Conservation (phyloP, 2,888 invertebrate genomes). For the Synergus itoensis region DNA sequence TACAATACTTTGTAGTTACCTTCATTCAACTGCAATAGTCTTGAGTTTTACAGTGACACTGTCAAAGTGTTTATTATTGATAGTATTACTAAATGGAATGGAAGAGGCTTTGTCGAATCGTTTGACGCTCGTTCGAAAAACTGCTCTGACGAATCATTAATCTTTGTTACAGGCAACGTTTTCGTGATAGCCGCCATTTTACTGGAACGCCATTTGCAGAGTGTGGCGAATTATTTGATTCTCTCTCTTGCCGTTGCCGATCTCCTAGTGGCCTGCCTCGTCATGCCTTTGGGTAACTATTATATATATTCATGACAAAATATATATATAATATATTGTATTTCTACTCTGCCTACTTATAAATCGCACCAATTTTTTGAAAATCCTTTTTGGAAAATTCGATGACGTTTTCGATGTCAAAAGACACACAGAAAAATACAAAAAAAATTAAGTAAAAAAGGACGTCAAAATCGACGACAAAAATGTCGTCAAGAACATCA, state of each 20-base stretch:
- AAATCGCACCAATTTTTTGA: neutral
- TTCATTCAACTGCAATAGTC: neutral
- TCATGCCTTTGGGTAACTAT: conserved; percentile 83
- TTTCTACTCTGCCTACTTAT: neutral
- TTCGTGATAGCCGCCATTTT: conserved; percentile 96
- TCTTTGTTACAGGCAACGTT: conserved; percentile 86
- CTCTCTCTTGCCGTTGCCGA: conserved; percentile 95
- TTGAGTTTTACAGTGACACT: neutral
- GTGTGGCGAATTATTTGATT: conserved; percentile 94
- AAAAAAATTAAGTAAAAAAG: no score
- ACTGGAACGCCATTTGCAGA: conserved; percentile 91
- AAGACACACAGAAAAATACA: no score
- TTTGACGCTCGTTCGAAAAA: conserved; percentile 17
- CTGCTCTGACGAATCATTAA: conserved; percentile 45
- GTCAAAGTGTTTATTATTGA: conserved; percentile 15
- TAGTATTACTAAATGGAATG: conserved; percentile 2
- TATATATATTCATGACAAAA: conserved; percentile 5
- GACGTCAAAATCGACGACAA: no score
- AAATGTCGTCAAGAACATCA: no score
- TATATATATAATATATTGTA: no score
- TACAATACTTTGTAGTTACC: neutral
- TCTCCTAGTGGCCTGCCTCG: conserved; percentile 91
- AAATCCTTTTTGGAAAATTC: neutral
- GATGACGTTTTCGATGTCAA: no score
- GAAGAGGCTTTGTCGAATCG: conserved; percentile 2